These are phyloP conservation scores for Diplolepis rosae DNA, from an alignment of 2,888 invertebrate genomes.

Conservation along the genomic window DNA sequence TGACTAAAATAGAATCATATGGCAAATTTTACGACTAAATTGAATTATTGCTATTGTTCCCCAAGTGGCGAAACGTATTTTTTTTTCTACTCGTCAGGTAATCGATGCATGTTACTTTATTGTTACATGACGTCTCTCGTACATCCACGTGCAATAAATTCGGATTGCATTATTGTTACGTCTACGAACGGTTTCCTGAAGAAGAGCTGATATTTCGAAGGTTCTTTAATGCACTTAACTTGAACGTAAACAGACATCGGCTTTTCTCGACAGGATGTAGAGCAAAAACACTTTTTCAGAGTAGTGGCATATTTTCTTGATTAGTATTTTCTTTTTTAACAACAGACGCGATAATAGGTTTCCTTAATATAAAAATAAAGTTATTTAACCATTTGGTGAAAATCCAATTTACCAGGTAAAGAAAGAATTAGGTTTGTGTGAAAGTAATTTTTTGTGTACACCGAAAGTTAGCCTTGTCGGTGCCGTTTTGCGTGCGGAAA, in stretches of 20 bases:
- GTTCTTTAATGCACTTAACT: not conserved
- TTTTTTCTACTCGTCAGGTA: constrained; percentile 39
- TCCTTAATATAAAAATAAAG: no score
- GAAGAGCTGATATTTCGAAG: constrained; percentile 30
- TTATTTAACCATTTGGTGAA: no score
- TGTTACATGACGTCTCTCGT: constrained; percentile 42
- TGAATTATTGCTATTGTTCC: constrained; percentile 29
- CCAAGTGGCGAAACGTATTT: not conserved
- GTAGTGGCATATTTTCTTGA: not conserved
- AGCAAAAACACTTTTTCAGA: not conserved
- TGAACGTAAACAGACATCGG: not conserved
- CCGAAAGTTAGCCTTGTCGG: no score
- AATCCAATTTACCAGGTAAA: no score
- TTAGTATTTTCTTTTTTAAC: not conserved
- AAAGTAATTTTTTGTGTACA: no score
- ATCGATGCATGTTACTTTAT: constrained; percentile 42
- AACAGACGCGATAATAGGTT: not conserved
- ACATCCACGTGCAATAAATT: constrained; percentile 55
- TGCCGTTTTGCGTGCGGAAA: no score
- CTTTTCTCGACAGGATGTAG: not conserved
- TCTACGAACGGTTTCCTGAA: constrained; percentile 45
- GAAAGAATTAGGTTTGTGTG: no score
- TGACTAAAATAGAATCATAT: not conserved
- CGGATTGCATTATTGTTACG: constrained; percentile 50
- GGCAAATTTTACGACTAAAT: constrained; percentile 19